Base-by-base conservation (phyloP, 1,140 invertebrate genomes). In the Neoseiulus cucumeris region DNA sequence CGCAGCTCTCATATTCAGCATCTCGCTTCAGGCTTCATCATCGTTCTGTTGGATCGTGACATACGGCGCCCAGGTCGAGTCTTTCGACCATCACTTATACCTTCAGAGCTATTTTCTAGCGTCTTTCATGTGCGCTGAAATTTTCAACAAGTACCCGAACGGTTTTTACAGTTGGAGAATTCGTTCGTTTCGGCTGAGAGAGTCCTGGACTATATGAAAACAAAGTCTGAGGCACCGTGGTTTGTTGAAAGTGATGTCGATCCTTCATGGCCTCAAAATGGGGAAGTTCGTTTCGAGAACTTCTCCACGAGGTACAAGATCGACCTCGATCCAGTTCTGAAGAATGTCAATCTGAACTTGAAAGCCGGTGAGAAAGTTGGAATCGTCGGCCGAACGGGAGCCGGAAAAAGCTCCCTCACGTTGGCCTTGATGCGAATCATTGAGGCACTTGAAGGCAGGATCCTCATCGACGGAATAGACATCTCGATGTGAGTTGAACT, bases 141-240 rank as follows among this genome's bases (percentile, higher is more conserved):
- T 4, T 6, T 9, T 4, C 33, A 39, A 6, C 33, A 39, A 39
- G 9, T 39, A 6, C 33, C 33, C 33, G 4, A 39, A 6, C 33
- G 33, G 4, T 39, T 4, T 9, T 9, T 9, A 39, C 33, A 39
- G 33, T 4, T 39, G 4, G 51, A 59, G 22, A 59, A 59, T 20
- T 59, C 51, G 4, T 59, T 59, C 14, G 51, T 59, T 6, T 83
- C 85, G 14, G 84, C 87, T 0, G 84, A 87, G 68, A 77, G 86
- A 68, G 78, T 88, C 41, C 77, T 80, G 17, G 75, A 81, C 59
- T 87, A 85, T 71, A 77, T 78, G 6, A 73, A 77, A 12, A 72
- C 80, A 1, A 75, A 77, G 2, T 20, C 51, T 2, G 51, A 59
- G 9, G 51, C 51, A 14, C 25, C 25, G 12, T 59, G 51, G 51